Evolutionary conservation across 2,113 vertebrate species (phyloP).

Genomic region (Neolamprologus toae): DNA sequence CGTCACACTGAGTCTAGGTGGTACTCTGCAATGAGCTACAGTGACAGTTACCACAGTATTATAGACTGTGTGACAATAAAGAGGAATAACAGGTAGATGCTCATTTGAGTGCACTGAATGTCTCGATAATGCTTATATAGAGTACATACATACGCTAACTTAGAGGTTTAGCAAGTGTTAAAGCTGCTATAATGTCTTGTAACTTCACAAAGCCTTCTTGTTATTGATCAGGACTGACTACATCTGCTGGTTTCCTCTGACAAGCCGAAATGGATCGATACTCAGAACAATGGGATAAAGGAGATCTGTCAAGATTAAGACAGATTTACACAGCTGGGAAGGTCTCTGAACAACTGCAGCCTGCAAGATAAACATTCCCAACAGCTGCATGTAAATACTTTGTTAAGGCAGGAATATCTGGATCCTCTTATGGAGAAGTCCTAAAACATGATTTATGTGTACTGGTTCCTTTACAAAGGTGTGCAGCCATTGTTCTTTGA

Average conservation of each 20-base stretch:
- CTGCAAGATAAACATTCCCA: background rate
- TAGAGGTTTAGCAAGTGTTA: background rate
- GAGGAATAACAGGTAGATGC: background rate
- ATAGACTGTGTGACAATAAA: background rate
- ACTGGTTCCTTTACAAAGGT: background rate
- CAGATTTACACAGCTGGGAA: background rate
- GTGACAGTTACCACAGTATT: background rate
- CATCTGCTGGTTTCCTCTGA: background rate
- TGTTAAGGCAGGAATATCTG: background rate
- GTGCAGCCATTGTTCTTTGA: background rate
- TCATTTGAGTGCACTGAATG: background rate
- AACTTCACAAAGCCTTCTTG: background rate
- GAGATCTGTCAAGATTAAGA: background rate
- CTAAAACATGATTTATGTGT: fast-evolving
- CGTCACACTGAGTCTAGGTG: background rate
- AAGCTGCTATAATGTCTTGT: background rate
- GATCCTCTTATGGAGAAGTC: background rate
- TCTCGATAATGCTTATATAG: background rate
- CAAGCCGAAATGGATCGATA: fast-evolving
- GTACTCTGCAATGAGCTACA: background rate
- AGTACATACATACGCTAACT: fast-evolving
- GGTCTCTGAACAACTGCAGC: background rate
- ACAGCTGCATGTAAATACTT: background rate
- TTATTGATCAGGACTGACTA: background rate
- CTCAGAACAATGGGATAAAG: fast-evolving